Percentiles rank a stretch among this genome's conserved stretches.
phyloP scores from a whole-genome alignment of 2,888 invertebrate species.

The Dione vanillae region DNA sequence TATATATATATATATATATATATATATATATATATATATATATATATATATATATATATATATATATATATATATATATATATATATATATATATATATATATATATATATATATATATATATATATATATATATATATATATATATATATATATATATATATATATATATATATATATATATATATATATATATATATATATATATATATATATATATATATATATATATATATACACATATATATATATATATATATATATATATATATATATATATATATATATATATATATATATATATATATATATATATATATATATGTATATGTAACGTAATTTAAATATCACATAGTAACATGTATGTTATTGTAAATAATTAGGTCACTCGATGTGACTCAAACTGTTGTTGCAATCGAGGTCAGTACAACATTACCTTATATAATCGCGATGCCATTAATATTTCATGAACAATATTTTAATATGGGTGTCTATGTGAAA shows the following conservation, averaged over 20 bases:
- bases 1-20: background rate
- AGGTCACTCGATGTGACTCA: conserved; percentile 46
- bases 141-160: conserved; percentile 4
- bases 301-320: background rate
- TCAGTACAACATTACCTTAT: conserved; percentile 38
- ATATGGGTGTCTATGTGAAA: background rate
- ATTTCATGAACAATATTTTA: conserved; percentile 3
- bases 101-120: conserved; percentile 3
- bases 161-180: background rate
- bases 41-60: background rate
- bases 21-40: conserved; percentile 4
- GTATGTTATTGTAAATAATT: conserved; percentile 45
- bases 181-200: conserved; percentile 4
- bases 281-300: background rate
- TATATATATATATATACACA: background rate
- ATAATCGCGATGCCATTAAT: conserved; percentile 35
- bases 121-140: background rate
- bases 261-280: conserved; percentile 1
- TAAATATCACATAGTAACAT: conserved; percentile 34
- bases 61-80: background rate
- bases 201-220: background rate
- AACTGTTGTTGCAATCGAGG: conserved; percentile 22
- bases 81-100: background rate
- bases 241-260: background rate
- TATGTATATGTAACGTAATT: conserved; percentile 22